Conservation (phyloP, 2,113 vertebrate genomes). For the Haemorhous mexicanus region DNA sequence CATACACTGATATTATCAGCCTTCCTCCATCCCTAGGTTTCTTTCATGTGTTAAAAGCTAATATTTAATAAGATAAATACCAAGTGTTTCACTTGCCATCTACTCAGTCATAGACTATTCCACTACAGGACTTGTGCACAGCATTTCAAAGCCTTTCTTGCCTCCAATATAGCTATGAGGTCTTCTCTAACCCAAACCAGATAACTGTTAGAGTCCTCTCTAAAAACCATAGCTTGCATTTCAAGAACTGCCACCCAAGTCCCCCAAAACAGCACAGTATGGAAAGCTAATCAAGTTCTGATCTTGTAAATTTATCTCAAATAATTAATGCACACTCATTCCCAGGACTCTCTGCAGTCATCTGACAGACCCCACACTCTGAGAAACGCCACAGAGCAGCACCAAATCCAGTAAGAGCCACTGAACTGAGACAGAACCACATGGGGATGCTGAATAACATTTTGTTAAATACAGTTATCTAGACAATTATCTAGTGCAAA, state of each 20-base stretch:
- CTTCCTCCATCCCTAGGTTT: not conserved
- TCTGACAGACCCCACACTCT: not conserved
- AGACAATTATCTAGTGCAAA: not conserved
- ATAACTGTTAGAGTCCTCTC: accelerated
- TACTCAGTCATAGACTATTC: not conserved
- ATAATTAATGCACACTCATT: not conserved
- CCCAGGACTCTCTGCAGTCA: not conserved
- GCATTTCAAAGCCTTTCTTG: not conserved
- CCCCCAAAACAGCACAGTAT: not conserved
- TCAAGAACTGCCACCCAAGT: not conserved
- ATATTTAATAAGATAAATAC: not conserved
- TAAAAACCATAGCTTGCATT: not conserved
- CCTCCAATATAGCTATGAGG: not conserved
- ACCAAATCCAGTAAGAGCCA: not conserved
- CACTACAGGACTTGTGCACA: not conserved
- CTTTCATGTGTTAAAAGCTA: not conserved
- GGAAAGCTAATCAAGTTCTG: not conserved
- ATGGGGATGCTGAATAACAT: not conserved
- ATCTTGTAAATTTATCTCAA: not conserved
- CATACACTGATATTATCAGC: not conserved
- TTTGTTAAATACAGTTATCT: not conserved
- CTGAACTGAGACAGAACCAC: not conserved
- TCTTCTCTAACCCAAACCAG: not conserved
- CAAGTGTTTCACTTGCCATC: not conserved
- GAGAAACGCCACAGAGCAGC: not conserved